Evolutionary conservation across 1,140 invertebrate genomes (phyloP), one percentile per base, ranked within the genome.

Genomic region (Octopus sinensis): DNA sequence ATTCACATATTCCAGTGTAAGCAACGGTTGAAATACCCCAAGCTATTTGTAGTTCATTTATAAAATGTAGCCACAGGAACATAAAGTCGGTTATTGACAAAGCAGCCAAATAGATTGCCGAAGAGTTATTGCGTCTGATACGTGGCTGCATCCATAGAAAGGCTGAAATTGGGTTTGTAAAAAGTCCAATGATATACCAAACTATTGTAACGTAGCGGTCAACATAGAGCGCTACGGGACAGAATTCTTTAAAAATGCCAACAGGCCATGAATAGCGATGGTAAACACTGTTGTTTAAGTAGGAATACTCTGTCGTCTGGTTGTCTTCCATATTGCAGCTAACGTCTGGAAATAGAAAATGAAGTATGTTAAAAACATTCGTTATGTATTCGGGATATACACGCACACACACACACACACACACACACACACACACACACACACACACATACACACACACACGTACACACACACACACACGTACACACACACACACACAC

Each of bases 41-140:
- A 0, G 88, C 86, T 81, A 87, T 87, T 76, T 86, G 83, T 17
- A 89, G 84, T 81, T 90, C 89, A 80, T 85, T 85, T 77, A 90
- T 71, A 9, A 89, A 80, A 79, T 89, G 87, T 2, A 90, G 80
- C 4, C 87, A 53, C 0, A 90, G 83, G 77, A 89, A 88, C 10
- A 87, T 77, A 17, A 87, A 79, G 80, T 90, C 88, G 0, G 86
- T 86, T 62, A 89, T 82, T 9, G 88, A 87, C 53, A 90, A 82
- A 0, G 86, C 82, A n/a, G 87, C 86, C 7, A 90, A 85, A 82
- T 90, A 90, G 76, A 88, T 86, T 43, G 89, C 89, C 12, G 89
- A 90, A 4, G 88, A 88, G 83, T 88, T 88, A 54, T 85, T 86
- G 17, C 84, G 80, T 13, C 89, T 56, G 53, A 89, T 88, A 17